These are phyloP conservation scores for Lophotriccus pileatus DNA, from an alignment of 2,797 vertebrate genomes.

Conservation along the genomic window DNA sequence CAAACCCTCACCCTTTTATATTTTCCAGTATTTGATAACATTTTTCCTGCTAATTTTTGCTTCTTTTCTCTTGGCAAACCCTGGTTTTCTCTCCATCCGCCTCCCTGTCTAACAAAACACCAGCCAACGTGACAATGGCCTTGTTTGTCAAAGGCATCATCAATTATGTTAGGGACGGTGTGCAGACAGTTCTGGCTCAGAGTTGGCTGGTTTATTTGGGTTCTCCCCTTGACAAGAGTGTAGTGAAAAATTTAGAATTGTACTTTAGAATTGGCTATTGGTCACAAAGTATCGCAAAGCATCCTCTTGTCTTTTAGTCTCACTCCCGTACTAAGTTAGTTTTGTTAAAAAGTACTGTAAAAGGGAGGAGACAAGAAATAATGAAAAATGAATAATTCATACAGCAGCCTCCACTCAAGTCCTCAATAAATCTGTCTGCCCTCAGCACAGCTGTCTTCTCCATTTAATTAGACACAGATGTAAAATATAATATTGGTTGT, in stretches of 20 bases:
- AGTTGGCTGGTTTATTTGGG: not conserved
- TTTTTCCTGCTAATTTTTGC: not conserved
- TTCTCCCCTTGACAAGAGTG: not conserved
- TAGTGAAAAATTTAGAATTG: not conserved
- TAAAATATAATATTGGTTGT: not conserved
- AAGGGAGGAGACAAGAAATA: slow-evolving; percentile 8
- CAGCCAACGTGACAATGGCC: slow-evolving; percentile 18
- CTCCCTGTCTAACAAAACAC: slow-evolving; percentile 50
- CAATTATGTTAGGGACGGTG: slow-evolving; percentile 57
- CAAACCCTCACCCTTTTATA: not conserved
- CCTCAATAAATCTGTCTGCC: slow-evolving; percentile 17
- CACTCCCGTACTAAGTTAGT: not conserved
- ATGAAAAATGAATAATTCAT: slow-evolving; percentile 58
- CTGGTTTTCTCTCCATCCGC: not conserved
- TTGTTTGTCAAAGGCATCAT: slow-evolving; percentile 61
- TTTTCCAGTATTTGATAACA: not conserved
- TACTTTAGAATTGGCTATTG: not conserved
- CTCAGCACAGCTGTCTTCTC: slow-evolving; percentile 45
- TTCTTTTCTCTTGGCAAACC: slow-evolving; percentile 38
- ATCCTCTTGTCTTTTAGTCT: not conserved
- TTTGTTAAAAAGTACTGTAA: slow-evolving; percentile 24
- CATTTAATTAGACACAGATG: slow-evolving; percentile 18
- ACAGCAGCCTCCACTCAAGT: not conserved
- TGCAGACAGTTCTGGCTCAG: slow-evolving; percentile 55
- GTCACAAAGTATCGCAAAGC: not conserved